Base-by-base conservation (phyloP, 2,888 invertebrate species). In the Liopterus haemorrhoidalis region DNA sequence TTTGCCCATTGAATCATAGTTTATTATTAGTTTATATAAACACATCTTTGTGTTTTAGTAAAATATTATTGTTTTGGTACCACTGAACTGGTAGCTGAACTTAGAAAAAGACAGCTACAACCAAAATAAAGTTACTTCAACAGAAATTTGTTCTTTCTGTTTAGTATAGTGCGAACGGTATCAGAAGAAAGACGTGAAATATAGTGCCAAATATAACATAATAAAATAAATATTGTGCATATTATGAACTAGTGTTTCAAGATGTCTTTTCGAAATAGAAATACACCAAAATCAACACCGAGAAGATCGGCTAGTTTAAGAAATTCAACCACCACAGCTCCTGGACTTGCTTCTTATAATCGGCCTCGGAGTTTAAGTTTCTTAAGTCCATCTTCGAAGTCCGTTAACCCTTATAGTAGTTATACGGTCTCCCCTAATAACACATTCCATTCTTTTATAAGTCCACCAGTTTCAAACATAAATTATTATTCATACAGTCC, bases 291-390 rank as follows among this genome's bases (percentile, higher is more conserved):
- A 19, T 42, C 41, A 6, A 15, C 18, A 8, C 6, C 39, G 5
- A 39, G 41, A 16, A 31, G 41, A 41, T 38, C 44, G 6, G 31
- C 38, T 11, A 45, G 45, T 39, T 63, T 60, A 45, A 57, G 60
- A 30, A 65, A 61, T 48, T 58, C 65, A 3, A 55, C 48, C 15
- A 51, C 52, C 37, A 54, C 52, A 24, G 43, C 51, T 21, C 52
- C 47, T 28, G 49, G 50, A 28, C 52, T 49, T 19, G 55, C 61
- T 14, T 61, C 58, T 39, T 58, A 51, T 31, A 61, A 51, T 46
- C 52, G 65, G 12, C 65, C 65, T 4, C 54, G 64, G 36, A 65
- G 64, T 46, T 49, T 61, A 36, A 62, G 63, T 6, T 62, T 58
- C 38, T 64, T 57, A 33, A 31, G 48, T 41, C 24, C 44, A n/a